A percentile compares a stretch with the other conserved stretches of the same genome.
Evolutionary conservation across 1,140 invertebrate species (phyloP).

Genomic region (Cotesia typhae): DNA sequence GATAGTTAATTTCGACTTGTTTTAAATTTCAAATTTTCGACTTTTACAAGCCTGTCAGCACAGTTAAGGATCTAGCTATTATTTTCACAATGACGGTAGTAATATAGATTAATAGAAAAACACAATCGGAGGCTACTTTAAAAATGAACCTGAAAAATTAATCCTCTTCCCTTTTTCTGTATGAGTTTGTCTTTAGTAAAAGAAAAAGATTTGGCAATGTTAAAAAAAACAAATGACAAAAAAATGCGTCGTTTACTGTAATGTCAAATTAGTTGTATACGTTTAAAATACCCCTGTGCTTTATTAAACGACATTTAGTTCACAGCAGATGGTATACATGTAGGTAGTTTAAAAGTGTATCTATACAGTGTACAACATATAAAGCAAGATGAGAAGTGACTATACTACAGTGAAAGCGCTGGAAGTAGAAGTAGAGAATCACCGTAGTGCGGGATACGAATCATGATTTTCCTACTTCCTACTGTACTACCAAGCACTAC

Average conservation of each 20-base stretch:
- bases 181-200: too few relatives aligned
- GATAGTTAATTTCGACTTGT: too few relatives aligned
- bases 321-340: constrained; percentile 33
- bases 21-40: too few relatives aligned
- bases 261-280: constrained; percentile 20
- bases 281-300: constrained; percentile 42
- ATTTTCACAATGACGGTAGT: too few relatives aligned
- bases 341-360: constrained; percentile 7
- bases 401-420: constrained; percentile 8
- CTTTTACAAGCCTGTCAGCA: too few relatives aligned
- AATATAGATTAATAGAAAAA: too few relatives aligned
- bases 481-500: neutral
- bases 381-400: neutral
- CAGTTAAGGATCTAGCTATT: too few relatives aligned
- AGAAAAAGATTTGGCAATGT: too few relatives aligned
- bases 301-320: constrained; percentile 51
- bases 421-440: constrained; percentile 7
- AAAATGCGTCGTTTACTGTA: neutral
- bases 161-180: too few relatives aligned
- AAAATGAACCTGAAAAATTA: too few relatives aligned
- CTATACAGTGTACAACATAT: constrained; percentile 1
- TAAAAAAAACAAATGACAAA: too few relatives aligned
- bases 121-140: too few relatives aligned
- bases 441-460: constrained; percentile 1
- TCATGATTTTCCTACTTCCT: constrained; percentile 5